Percentiles rank a stretch among this genome's conserved stretches.
Conservation (phyloP, 1,140 invertebrate species). For the Ceratoteleas bidentatus region DNA sequence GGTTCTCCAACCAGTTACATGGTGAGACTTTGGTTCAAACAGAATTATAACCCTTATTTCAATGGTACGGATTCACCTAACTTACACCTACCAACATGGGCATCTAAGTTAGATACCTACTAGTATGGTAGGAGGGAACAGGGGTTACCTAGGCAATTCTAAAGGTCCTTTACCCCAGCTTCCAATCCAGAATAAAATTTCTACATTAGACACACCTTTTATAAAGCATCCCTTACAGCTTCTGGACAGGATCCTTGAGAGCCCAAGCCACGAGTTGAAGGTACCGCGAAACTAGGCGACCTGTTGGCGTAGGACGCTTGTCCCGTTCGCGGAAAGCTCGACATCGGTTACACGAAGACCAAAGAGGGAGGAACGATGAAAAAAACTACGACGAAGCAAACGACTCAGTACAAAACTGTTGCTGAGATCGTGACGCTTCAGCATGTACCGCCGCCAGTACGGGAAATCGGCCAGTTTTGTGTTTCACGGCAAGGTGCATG, state of each 20-base stretch:
- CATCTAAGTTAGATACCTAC: too few species aligned
- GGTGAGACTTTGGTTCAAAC: too few species aligned
- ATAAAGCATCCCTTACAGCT: background rate
- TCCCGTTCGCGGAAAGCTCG: constrained; percentile 48
- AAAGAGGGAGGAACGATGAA: constrained; percentile 52
- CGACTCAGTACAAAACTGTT: constrained; percentile 38
- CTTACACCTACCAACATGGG: too few species aligned
- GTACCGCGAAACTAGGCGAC: background rate
- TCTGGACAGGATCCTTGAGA: constrained; percentile 1
- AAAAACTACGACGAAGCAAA: constrained; percentile 37
- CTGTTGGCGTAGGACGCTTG: constrained; percentile 23
- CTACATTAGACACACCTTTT: too few species aligned
- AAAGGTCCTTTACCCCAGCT: too few species aligned
- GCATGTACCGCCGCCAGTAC: constrained; percentile 53
- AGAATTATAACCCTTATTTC: too few species aligned
- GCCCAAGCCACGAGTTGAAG: background rate
- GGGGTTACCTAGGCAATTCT: too few species aligned
- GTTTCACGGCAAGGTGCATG: constrained; percentile 43
- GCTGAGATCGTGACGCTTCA: constrained; percentile 28
- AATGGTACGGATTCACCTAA: too few species aligned
- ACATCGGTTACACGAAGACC: constrained; percentile 55
- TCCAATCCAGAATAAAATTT: too few species aligned
- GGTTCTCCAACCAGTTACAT: too few species aligned
- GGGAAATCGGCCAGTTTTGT: constrained; percentile 60
- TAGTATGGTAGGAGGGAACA: too few species aligned